These are phyloP conservation scores for Eledona agricola DNA, from an alignment of 2,888 invertebrate genomes.

Conservation along the genomic window DNA sequence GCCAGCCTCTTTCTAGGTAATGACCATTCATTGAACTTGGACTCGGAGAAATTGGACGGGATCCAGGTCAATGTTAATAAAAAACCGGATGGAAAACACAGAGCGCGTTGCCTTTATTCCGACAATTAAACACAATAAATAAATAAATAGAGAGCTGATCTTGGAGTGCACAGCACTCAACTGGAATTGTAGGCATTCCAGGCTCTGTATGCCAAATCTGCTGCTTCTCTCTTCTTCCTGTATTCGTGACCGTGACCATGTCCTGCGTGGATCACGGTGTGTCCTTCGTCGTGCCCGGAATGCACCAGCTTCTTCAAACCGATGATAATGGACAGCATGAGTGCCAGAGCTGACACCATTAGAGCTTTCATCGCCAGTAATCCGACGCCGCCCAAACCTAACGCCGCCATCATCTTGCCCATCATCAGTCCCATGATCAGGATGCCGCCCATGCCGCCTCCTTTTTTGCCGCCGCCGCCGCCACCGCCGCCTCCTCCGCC, in stretches of 20 bases:
- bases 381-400: constrained; percentile 79
- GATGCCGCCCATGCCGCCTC: constrained; percentile 66
- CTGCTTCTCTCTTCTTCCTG: constrained; percentile 61
- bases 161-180: constrained; percentile 40
- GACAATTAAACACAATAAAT: too few relatives aligned
- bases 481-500: constrained; percentile 66
- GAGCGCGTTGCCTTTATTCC: constrained; percentile 42
- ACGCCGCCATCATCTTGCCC: constrained; percentile 79
- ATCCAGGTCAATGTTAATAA: constrained; percentile 54
- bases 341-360: constrained; percentile 72
- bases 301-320: constrained; percentile 77
- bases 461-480: constrained; percentile 59
- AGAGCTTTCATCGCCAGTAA: constrained; percentile 77
- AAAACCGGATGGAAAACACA: constrained; percentile 51
- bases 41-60: constrained; percentile 43
- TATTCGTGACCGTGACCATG: constrained; percentile 67
- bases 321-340: constrained; percentile 78
- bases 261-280: constrained; percentile 65
- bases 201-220: constrained; percentile 59
- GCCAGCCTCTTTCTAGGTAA: constrained; percentile 60
- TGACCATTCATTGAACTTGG: constrained; percentile 57
- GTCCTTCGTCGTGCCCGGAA: constrained; percentile 63
- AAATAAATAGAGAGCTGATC: constrained; percentile 5
- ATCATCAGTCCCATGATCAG: constrained; percentile 76
- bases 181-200: constrained; percentile 61